Evolutionary conservation across 2,797 vertebrate species (phyloP).

Genomic region (Myiotriccus ornatus): DNA sequence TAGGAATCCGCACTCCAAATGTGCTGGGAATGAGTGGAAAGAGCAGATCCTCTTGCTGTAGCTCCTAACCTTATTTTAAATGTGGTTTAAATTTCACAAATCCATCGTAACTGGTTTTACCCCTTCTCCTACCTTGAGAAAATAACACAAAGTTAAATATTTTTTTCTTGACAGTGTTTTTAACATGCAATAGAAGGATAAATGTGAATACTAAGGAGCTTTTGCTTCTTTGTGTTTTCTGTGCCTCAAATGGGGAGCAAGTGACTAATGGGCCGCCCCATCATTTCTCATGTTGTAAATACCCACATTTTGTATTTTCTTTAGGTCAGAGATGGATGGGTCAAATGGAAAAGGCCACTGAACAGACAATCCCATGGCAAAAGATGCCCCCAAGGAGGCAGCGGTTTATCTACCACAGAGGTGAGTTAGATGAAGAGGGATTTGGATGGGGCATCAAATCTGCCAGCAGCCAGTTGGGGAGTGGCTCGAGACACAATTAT

Average conservation of each 20-base stretch:
- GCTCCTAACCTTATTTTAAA: not conserved
- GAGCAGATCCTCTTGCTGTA: not conserved
- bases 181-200: not conserved
- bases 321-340: not conserved
- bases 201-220: not conserved
- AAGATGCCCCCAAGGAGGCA: not conserved
- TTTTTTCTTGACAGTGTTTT: not conserved
- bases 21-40: not conserved
- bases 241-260: not conserved
- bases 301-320: not conserved
- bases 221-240: not conserved
- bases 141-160: not conserved
- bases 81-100: not conserved
- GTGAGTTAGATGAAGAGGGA: not conserved
- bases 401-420: not conserved
- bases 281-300: not conserved
- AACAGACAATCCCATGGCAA: not conserved
- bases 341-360: not conserved
- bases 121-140: not conserved
- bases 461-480: not conserved
- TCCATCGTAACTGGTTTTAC: not conserved
- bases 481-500: rapidly evolving
- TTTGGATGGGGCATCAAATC: not conserved
- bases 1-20: not conserved
- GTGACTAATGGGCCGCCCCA: not conserved